Base-by-base conservation (phyloP, 2,113 vertebrate genomes). In the Sinocyclocheilus maitianheensis region DNA sequence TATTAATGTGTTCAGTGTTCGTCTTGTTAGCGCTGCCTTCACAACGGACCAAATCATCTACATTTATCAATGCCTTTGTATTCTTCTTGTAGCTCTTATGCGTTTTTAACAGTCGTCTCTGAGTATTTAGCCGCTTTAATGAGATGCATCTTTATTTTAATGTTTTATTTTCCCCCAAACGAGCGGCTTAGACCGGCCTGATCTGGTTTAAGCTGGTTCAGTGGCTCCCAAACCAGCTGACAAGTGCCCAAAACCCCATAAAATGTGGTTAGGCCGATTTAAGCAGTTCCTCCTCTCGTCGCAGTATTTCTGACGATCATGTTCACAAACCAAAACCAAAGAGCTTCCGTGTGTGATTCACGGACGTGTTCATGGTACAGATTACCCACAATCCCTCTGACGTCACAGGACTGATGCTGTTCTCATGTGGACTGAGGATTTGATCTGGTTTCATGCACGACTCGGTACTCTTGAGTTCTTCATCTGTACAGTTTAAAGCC, bases 401-500 rank as follows among this genome's bases (percentile, higher is more conserved):
- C 13, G 63, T 67, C 63, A 67, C 24, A 18, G 65, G 65, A 34
- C 65, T 69, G 65, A 3, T 46, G 43, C 18, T 67, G 65, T 16
- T 12, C 16, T 53, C 13, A 53, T 1, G 51, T 69, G 65, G 16
- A 30, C 30, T 34, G 26, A 34, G 65, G 26, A 13, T 67, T 20
- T 37, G 34, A 20, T 37, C 65, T 69, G 65, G 65, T 53, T 53
- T 46, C 43, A 34, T 34, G 30, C 30, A 3, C 0, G 40, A 55
- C 5, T 20, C 55, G 16, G 55, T 58, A 58, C 55, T 60, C 58
- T 60, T 3, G 40, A 20, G 34, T 79, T 40, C 83, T 84, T 87
- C 51, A 85, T 69, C 78, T 93, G 91, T 90, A 90, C 90, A 89
- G 86, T 89, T 51, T 80, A 82, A 87, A 87, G 3, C 37, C 37